phyloP scores from a whole-genome alignment of 2,113 vertebrate genomes.

The Solea solea region DNA sequence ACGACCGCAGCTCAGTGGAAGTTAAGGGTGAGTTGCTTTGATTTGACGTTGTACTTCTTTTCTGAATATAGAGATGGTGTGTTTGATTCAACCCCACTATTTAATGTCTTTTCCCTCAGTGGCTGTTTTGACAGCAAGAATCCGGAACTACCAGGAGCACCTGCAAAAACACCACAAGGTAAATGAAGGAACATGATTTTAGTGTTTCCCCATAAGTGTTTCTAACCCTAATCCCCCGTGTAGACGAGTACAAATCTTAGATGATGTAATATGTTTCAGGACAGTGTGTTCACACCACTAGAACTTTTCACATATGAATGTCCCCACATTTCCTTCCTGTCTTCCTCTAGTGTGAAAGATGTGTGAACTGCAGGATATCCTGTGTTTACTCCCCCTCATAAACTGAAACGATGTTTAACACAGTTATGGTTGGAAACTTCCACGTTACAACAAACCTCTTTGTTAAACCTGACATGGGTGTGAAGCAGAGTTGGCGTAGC shows the following conservation, averaged over 20 bases:
- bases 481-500: not conserved
- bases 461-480: not conserved
- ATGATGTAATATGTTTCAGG: constrained; percentile 1
- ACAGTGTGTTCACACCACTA: not conserved
- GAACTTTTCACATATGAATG: constrained; percentile 11
- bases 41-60: not conserved
- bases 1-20: constrained; percentile 85
- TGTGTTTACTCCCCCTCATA: constrained; percentile 61
- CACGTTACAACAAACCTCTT: constrained; percentile 30
- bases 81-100: not conserved
- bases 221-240: not conserved
- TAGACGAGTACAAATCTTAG: not conserved
- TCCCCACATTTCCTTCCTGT: constrained; percentile 46
- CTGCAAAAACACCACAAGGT: constrained; percentile 91
- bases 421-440: constrained; percentile 57
- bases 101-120: constrained; percentile 76
- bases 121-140: constrained; percentile 88
- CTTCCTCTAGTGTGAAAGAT: constrained; percentile 45
- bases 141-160: constrained; percentile 89
- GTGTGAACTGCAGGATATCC: constrained; percentile 73
- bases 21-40: constrained; percentile 82
- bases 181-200: constrained; percentile 19
- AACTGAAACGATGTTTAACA: constrained; percentile 33
- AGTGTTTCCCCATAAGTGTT: no score
- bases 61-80: not conserved